Conservation (phyloP, 2,888 invertebrate genomes). For the Caenorhabditis macrosperma region DNA sequence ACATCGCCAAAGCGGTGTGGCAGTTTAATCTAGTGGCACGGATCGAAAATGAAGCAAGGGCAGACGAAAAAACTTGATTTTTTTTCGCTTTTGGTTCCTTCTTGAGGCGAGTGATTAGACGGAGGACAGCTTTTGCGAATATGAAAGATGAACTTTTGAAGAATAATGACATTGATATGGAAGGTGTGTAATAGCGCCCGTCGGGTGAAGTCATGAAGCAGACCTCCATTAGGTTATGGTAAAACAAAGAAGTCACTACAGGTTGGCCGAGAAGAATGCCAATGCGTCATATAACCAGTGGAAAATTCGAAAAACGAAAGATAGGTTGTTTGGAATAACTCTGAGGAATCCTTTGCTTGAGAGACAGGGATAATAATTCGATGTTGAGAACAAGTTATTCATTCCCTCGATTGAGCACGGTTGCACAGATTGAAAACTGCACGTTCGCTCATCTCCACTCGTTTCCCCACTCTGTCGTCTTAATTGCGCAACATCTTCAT, state of each 20-base stretch:
- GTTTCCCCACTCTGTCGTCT: not conserved
- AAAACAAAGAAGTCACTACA: constrained; percentile 49
- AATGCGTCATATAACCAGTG: no score
- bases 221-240: constrained; percentile 28
- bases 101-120: constrained; percentile 35
- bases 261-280: no score
- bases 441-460: no score
- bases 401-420: no score
- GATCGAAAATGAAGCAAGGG: constrained; percentile 49
- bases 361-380: no score
- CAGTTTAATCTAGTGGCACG: constrained; percentile 42
- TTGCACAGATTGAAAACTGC: no score
- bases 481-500: not conserved
- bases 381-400: no score
- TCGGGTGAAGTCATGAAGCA: constrained; percentile 36
- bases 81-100: constrained; percentile 52
- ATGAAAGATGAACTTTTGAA: constrained; percentile 51
- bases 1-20: constrained; percentile 19
- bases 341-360: no score
- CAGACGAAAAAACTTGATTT: constrained; percentile 52
- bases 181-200: constrained; percentile 22
- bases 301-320: not conserved
- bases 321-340: no score
- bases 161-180: constrained; percentile 42
- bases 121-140: constrained; percentile 23